Conservation (phyloP, 2,113 vertebrate genomes). For the Andinoacara biseriatus region DNA sequence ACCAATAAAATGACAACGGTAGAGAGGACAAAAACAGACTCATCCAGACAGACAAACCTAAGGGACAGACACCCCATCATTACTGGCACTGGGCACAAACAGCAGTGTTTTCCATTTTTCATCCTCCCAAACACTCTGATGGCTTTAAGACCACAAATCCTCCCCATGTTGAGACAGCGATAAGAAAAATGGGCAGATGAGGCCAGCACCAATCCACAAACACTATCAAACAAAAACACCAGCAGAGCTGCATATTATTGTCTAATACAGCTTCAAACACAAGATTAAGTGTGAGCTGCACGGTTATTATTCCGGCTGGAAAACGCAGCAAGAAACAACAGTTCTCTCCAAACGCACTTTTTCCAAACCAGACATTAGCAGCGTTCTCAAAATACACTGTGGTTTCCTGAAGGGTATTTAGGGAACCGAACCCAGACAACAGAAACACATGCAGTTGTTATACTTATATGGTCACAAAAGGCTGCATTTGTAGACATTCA, state of each 20-base stretch:
- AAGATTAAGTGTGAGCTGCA: constrained; percentile 21
- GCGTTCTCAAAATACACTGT: constrained; percentile 56
- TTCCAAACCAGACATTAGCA: constrained; percentile 19
- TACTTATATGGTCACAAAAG: background rate
- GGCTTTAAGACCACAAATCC: constrained; percentile 24
- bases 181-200: constrained; percentile 21
- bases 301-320: constrained; percentile 28
- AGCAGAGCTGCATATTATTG: constrained; percentile 9
- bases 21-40: constrained; percentile 12
- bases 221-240: constrained; percentile 13
- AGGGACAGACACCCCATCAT: constrained; percentile 24
- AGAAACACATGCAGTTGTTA: background rate
- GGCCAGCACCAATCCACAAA: constrained; percentile 25
- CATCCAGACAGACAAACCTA: background rate
- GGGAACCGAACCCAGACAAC: constrained; percentile 36
- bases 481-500: background rate
- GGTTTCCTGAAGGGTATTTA: constrained; percentile 41
- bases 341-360: constrained; percentile 1
- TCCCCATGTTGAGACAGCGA: background rate
- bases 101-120: constrained; percentile 18
- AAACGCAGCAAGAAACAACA: constrained; percentile 28
- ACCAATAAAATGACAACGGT: background rate
- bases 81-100: constrained; percentile 17
- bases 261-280: constrained; percentile 2
- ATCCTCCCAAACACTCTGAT: background rate